Evolutionary conservation across 2,113 vertebrate species (phyloP), one percentile per base, ranked within the genome.

Genomic region (Phylloscopus trochilus): DNA sequence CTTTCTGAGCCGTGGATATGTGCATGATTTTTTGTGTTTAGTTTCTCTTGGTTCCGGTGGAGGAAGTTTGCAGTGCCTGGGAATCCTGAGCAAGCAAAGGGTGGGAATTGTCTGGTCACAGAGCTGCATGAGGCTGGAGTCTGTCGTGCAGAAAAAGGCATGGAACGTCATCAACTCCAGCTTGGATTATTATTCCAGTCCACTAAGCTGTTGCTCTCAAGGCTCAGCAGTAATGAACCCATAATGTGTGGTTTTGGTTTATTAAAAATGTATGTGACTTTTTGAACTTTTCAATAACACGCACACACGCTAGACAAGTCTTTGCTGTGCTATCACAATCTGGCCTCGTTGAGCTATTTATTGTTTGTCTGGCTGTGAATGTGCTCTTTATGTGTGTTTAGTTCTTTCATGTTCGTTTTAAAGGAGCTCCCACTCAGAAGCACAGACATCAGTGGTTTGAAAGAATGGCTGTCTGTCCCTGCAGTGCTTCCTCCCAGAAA

Each of bases 261-360:
- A 87, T 92, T 92, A 91, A 83, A 78, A 89, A 94, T 89, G 85
- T 85, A 58, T 69, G 86, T 92, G 83, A 94, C 95, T 95, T 83
- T 80, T 88, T 87, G 92, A 94, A 93, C 93, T 96, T 79, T 35
- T 22, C 47, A 92, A 93, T 53, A 83, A 67, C 79, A 10, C 4
- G 59, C 72, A 46, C 44, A 14, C 67, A 52, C 22, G 41, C 46
- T 41, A 64, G 51, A 62, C 37, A 39, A 53, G 80, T 58, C 72
- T 83, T 78, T 89, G 77, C 79, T 93, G 35, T 30, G 41, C n/a
- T 93, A 90, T 87, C 59, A 27, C 72, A 74, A 7, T 73, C 77
- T 91, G 78, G 62, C 91, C 86, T 90, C 46, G 5, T 8, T 35
- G 87, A 86, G 66, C 91, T 95, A 49, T 90, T 95, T 92, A 53